Base-by-base conservation (phyloP, 2,888 invertebrate species). In the Palloptera scutellata region DNA sequence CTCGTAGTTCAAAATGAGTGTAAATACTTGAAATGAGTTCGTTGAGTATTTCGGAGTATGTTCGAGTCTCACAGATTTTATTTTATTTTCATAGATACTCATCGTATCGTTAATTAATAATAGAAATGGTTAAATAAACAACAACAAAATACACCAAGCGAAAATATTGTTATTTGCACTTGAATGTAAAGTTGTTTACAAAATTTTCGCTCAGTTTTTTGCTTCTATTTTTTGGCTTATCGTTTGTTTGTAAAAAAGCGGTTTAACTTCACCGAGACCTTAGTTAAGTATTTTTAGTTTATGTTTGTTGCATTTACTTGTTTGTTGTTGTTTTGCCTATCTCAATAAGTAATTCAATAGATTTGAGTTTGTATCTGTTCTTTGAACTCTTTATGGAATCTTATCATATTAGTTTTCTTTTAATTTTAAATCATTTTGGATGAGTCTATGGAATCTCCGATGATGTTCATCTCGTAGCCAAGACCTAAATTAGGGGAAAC, bases 221-320 rank as follows among this genome's bases (percentile, higher is more conserved):
- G n/a, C 10, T 1, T 15, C 2, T 15, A n/a, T 54, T 12, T 12
- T 42, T 41, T 19, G 41, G n/a, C 57, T 19, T 20, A 30, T 4
- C 43, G 48, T 53, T 59, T 43, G 20, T 8, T 8, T 41, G 13
- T 11, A 30, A 52, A 60, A 67, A 67, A 67, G 63, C 63, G 51
- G 67, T 64, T 67, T 53, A 54, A 67, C 67, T 67, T 67, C 63
- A 67, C 64, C 67, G 48, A 67, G 67, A 67, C 67, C 67, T 67
- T 64, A 58, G 55, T 13, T 20, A 9, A 30, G 13, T 13, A 30
- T 20, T 13, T 20, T 10, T 55, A 30, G 20, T 55, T 55, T 30
- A 6, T 30, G 19, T n/a, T 30, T 1, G 11, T 30, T 30, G 55
- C 19, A 55, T 55, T 55, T 30, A n/a, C 19, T 13, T n/a, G 55